Percentiles rank a stretch among this genome's conserved stretches.
phyloP scores from a whole-genome alignment of 2,113 vertebrate genomes.

The Callionymus lyra region DNA sequence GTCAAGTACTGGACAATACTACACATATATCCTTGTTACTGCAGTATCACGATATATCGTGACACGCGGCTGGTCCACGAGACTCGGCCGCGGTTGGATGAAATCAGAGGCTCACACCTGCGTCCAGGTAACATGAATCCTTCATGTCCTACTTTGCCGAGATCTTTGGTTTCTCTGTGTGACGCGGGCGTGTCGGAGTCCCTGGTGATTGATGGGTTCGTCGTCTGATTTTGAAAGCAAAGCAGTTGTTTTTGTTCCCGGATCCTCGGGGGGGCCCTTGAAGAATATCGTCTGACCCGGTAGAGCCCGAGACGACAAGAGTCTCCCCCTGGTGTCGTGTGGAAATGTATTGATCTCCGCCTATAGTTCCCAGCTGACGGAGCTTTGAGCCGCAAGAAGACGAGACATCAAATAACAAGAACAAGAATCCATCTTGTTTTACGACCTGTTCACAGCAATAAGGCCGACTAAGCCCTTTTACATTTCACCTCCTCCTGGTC shows the following conservation, averaged over 20 bases:
- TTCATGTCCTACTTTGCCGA: conserved; percentile 56
- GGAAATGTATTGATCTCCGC: conserved; percentile 22
- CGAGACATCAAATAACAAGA: conserved; percentile 27
- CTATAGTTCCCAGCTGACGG: conserved; percentile 17
- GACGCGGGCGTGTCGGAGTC: conserved; percentile 34
- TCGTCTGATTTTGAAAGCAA: conserved; percentile 28
- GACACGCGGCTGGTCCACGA: too few species aligned
- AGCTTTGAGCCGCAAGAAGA: conserved; percentile 25
- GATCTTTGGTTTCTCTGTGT: conserved; percentile 46
- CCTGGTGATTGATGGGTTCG: conserved; percentile 33
- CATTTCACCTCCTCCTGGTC: too few species aligned
- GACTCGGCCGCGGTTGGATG: conserved; percentile 1
- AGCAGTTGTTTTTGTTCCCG: conserved; percentile 19
- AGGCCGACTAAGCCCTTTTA: too few species aligned
- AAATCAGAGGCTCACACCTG: conserved; percentile 50
- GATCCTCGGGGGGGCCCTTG: conserved; percentile 1
- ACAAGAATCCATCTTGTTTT: conserved; percentile 13
- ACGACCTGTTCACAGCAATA: too few species aligned
- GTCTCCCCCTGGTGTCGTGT: conserved; percentile 4
- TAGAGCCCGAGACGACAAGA: conserved; percentile 3
- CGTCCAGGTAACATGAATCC: conserved; percentile 43
- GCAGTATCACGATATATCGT: too few species aligned
- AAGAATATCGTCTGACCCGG: conserved; percentile 25
- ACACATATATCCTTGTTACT: too few species aligned
- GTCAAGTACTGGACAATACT: too few species aligned